Conservation (phyloP, 1,140 invertebrate species). For the Heliconius melpomene region DNA sequence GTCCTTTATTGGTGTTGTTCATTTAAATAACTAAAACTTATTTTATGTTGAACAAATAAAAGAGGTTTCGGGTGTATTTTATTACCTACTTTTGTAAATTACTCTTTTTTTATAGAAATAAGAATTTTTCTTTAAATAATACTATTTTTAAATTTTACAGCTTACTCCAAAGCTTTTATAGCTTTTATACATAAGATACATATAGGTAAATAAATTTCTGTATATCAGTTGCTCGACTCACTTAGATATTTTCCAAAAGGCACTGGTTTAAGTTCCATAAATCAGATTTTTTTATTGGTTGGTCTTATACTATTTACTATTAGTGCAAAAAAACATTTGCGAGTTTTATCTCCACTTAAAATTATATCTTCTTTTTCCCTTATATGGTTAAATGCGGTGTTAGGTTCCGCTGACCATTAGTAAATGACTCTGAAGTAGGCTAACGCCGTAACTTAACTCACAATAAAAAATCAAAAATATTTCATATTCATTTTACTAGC, state of each 20-base stretch:
- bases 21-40: slow-evolving; percentile 32
- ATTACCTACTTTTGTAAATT: background rate
- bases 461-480: background rate
- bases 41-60: slow-evolving; percentile 13
- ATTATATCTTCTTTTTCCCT: background rate
- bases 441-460: background rate
- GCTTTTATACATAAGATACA: too few relatives aligned
- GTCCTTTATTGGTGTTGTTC: slow-evolving; percentile 21
- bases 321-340: background rate
- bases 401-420: background rate
- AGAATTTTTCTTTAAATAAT: background rate
- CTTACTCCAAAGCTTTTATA: background rate
- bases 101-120: background rate
- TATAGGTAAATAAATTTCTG: too few relatives aligned
- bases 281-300: too few relatives aligned
- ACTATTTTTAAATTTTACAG: background rate
- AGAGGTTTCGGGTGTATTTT: slow-evolving; percentile 15
- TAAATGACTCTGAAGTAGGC: too few relatives aligned
- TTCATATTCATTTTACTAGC: background rate
- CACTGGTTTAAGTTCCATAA: too few relatives aligned
- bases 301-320: too few relatives aligned
- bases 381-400: background rate
- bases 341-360: background rate
- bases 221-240: too few relatives aligned
- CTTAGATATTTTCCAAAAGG: too few relatives aligned